phyloP scores from a whole-genome alignment of 2,113 vertebrate genomes.

The Phylloscopus whistleri region DNA sequence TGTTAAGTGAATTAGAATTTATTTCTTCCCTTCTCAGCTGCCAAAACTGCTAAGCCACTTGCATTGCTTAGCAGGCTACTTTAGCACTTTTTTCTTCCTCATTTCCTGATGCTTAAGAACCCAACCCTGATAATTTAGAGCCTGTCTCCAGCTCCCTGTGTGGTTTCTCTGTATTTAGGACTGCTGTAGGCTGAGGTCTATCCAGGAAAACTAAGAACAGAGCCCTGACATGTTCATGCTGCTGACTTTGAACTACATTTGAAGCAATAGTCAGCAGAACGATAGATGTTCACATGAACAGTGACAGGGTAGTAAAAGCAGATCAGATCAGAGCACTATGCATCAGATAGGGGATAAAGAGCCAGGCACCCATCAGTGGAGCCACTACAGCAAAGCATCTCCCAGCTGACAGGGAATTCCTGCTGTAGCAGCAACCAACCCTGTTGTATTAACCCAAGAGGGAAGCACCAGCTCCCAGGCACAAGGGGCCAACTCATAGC shows the following conservation, averaged over 20 bases:
- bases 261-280: not conserved
- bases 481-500: not conserved
- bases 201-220: not conserved
- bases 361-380: not conserved
- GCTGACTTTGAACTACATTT: not conserved
- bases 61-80: not conserved
- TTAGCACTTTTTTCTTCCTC: not conserved
- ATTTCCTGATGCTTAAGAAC: conserved; percentile 12
- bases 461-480: not conserved
- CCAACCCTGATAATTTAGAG: not conserved
- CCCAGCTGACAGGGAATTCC: not conserved
- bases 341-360: not conserved
- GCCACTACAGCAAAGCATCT: not conserved
- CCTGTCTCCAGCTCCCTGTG: not conserved
- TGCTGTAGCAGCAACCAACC: not conserved
- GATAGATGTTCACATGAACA: not conserved
- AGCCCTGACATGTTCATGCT: not conserved
- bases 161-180: not conserved
- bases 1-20: conserved; percentile 41
- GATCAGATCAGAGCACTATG: not conserved
- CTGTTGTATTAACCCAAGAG: not conserved
- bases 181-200: not conserved
- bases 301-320: not conserved
- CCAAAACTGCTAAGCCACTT: not conserved
- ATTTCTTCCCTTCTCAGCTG: conserved; percentile 22